These are phyloP conservation scores for Plecotus auritus DNA, from an alignment of 2,113 vertebrate genomes.

Conservation along the genomic window DNA sequence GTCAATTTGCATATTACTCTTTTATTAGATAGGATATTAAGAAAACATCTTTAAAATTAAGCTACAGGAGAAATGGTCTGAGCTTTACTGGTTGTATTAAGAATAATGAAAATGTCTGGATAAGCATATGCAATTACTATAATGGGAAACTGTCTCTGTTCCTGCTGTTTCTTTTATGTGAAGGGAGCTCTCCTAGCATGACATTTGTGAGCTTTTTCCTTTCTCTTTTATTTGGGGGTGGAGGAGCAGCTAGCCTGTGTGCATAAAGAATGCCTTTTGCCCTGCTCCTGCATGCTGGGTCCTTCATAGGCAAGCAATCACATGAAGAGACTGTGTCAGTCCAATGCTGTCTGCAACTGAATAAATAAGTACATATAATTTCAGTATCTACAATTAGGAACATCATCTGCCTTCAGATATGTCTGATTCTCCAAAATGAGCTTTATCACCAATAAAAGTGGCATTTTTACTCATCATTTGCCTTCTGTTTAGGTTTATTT, in stretches of 20 bases:
- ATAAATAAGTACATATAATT: background rate
- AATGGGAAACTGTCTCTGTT: background rate
- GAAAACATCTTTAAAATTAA: background rate
- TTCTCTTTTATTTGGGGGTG: background rate
- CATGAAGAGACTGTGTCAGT: background rate
- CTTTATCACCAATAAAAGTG: background rate
- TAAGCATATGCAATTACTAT: background rate
- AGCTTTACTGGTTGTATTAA: background rate
- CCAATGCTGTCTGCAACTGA: background rate
- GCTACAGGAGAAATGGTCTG: background rate
- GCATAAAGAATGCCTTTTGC: background rate
- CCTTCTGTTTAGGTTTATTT: background rate
- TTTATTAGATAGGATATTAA: too few species aligned
- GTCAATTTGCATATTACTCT: too few species aligned
- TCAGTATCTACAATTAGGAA: background rate
- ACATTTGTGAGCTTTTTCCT: background rate
- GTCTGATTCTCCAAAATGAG: background rate
- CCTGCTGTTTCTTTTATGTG: background rate
- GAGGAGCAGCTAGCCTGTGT: background rate
- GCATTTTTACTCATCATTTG: background rate
- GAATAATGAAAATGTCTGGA: background rate
- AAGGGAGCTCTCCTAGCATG: background rate
- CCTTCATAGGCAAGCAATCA: background rate
- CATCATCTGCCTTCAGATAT: background rate
- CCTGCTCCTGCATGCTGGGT: too few species aligned